Percentiles rank a stretch among this genome's conserved stretches.
phyloP scores from a whole-genome alignment of 2,113 vertebrate species.

The Pholis gunnellus region DNA sequence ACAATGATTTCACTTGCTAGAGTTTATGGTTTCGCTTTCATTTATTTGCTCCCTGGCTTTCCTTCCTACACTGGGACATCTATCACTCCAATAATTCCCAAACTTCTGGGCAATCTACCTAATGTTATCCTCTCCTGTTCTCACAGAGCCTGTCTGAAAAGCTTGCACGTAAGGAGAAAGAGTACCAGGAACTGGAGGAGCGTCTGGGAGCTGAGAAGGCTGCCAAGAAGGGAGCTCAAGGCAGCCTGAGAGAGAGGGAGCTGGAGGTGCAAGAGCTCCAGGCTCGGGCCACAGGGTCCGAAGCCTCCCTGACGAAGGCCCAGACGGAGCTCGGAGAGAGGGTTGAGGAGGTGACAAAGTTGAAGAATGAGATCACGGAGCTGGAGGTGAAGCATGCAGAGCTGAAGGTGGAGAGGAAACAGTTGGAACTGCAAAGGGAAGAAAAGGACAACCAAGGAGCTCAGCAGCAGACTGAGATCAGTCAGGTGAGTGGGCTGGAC shows the following conservation, averaged over 20 bases:
- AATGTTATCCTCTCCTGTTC: neutral
- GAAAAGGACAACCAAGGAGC: conserved; percentile 92
- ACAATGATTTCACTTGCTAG: neutral
- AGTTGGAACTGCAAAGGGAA: conserved; percentile 93
- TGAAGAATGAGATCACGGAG: conserved; percentile 90
- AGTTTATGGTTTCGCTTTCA: neutral
- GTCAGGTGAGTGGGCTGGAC: conserved; percentile 85
- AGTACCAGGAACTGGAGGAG: conserved; percentile 88
- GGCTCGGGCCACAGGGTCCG: conserved; percentile 84
- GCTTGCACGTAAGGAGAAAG: conserved; percentile 87
- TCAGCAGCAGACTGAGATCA: conserved; percentile 93
- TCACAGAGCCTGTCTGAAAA: conserved; percentile 89
- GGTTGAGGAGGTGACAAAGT: conserved; percentile 84
- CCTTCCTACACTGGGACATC: neutral
- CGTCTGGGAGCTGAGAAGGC: conserved; percentile 85
- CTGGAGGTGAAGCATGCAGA: conserved; percentile 91
- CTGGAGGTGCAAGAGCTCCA: conserved; percentile 93
- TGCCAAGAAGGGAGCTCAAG: conserved; percentile 88
- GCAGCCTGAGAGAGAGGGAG: conserved; percentile 90
- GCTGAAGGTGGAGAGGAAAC: conserved; percentile 93
- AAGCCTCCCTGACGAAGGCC: conserved; percentile 86
- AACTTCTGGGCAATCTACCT: neutral
- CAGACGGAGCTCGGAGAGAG: conserved; percentile 88
- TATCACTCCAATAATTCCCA: neutral
- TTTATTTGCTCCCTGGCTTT: neutral